Evolutionary conservation across 2,888 invertebrate genomes (phyloP).

Genomic region (Chalcis sispes): DNA sequence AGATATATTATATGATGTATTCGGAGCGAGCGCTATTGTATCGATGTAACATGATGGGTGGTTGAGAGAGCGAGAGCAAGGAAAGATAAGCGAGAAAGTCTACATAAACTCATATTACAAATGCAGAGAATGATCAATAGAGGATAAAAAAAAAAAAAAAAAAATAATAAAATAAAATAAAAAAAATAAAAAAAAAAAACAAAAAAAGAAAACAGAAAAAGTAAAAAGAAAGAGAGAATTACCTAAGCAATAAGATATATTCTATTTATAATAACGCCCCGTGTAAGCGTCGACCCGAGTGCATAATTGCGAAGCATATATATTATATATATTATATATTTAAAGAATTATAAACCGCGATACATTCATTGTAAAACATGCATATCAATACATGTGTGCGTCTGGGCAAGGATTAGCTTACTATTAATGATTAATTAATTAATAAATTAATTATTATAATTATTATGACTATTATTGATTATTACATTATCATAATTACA

Average conservation of each 20-base stretch:
- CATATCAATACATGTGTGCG: slow-evolving; percentile 74
- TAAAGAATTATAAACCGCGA: slow-evolving; percentile 57
- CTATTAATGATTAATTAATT: slow-evolving; percentile 59
- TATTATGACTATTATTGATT: slow-evolving; percentile 49
- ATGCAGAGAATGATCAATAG: slow-evolving; percentile 48
- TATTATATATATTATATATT: slow-evolving; percentile 58
- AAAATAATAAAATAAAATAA: slow-evolving; percentile 10
- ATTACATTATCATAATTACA: slow-evolving; percentile 56
- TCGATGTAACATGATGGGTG: slow-evolving; percentile 27
- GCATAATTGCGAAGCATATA: slow-evolving; percentile 59
- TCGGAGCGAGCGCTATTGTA: slow-evolving; percentile 29
- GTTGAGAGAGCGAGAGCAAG: slow-evolving; percentile 3
- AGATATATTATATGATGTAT: slow-evolving; percentile 18
- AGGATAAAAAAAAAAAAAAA: slow-evolving; percentile 46
- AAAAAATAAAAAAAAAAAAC: slow-evolving; percentile 52
- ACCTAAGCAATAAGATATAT: slow-evolving; percentile 59
- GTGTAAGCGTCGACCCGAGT: slow-evolving; percentile 58
- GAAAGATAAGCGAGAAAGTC: slow-evolving; percentile 21
- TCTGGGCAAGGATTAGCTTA: slow-evolving; percentile 76
- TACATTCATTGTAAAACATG: slow-evolving; percentile 68
- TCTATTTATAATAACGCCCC: slow-evolving; percentile 59
- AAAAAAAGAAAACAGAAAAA: slow-evolving; percentile 46
- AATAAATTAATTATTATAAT: slow-evolving; percentile 59
- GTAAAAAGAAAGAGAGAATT: slow-evolving; percentile 36
- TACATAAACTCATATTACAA: slow-evolving; percentile 38